Conservation (phyloP, 1,140 invertebrate species). For the Hestina assimilis region DNA sequence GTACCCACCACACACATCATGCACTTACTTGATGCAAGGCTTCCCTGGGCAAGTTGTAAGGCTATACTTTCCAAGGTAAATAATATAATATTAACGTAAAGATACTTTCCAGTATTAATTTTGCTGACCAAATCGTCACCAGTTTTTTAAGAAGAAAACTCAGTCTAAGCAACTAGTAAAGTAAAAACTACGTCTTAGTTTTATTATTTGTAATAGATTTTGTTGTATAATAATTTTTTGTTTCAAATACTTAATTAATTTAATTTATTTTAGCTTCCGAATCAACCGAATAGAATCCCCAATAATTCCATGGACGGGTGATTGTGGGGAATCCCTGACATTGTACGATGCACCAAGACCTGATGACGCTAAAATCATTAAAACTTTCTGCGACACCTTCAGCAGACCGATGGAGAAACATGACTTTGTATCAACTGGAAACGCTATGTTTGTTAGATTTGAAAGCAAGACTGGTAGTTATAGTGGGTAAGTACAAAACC, state of each 20-base stretch:
- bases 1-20: constrained; percentile 94
- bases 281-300: constrained; percentile 93
- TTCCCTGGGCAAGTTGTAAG: constrained; percentile 90
- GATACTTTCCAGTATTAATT: too few species aligned
- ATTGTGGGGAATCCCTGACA: constrained; percentile 92
- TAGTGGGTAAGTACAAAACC: constrained; percentile 85
- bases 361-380: constrained; percentile 91
- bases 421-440: constrained; percentile 92
- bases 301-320: constrained; percentile 89
- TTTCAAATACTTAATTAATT: too few species aligned
- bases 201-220: too few species aligned
- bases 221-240: too few species aligned
- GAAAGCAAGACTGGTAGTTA: constrained; percentile 95
- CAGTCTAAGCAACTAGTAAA: too few species aligned
- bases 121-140: too few species aligned
- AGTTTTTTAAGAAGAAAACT: too few species aligned
- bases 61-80: constrained; percentile 90
- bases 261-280: constrained; percentile 82
- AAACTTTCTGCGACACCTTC: constrained; percentile 95
- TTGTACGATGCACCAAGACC: constrained; percentile 91
- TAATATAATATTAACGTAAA: too few species aligned
- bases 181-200: too few species aligned
- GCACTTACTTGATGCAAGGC: constrained; percentile 92
- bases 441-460: constrained; percentile 90
- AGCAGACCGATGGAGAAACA: constrained; percentile 94